These are phyloP conservation scores for Dendrocincla fuliginosa DNA, from an alignment of 2,797 vertebrate genomes.

Conservation along the genomic window DNA sequence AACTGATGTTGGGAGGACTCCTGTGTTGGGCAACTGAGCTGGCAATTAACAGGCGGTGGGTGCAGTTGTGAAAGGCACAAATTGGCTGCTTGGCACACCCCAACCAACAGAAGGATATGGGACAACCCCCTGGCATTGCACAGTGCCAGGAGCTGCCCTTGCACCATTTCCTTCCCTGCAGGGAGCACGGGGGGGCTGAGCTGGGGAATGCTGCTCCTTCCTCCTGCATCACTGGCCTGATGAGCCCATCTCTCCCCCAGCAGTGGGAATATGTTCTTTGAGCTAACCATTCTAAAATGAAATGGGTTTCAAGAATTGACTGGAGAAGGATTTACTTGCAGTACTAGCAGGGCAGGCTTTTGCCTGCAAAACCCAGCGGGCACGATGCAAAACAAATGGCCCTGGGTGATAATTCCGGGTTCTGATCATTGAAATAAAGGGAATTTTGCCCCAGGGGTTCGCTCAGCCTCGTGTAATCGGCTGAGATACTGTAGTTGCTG, in stretches of 20 bases:
- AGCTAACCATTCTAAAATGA: background rate
- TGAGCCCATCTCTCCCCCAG: background rate
- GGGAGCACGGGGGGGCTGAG: background rate
- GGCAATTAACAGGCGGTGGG: background rate
- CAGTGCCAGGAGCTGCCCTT: background rate
- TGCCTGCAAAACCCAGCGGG: background rate
- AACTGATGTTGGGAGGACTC: accelerated
- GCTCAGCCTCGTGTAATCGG: accelerated
- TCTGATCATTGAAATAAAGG: accelerated
- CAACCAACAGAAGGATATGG: constrained; percentile 21
- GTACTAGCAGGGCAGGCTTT: background rate
- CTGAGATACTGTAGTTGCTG: background rate
- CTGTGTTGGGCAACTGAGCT: background rate
- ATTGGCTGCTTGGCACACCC: background rate
- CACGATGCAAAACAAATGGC: no score
- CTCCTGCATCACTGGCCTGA: accelerated
- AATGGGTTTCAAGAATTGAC: background rate
- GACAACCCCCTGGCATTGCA: background rate
- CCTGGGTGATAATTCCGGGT: background rate
- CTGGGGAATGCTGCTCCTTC: background rate
- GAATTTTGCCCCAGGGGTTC: accelerated
- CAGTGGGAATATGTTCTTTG: background rate
- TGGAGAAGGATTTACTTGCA: background rate
- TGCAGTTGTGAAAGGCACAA: background rate
- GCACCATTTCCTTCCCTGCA: background rate